These are phyloP conservation scores for Coilia nasus DNA, from an alignment of 2,797 vertebrate species.

Conservation along the genomic window DNA sequence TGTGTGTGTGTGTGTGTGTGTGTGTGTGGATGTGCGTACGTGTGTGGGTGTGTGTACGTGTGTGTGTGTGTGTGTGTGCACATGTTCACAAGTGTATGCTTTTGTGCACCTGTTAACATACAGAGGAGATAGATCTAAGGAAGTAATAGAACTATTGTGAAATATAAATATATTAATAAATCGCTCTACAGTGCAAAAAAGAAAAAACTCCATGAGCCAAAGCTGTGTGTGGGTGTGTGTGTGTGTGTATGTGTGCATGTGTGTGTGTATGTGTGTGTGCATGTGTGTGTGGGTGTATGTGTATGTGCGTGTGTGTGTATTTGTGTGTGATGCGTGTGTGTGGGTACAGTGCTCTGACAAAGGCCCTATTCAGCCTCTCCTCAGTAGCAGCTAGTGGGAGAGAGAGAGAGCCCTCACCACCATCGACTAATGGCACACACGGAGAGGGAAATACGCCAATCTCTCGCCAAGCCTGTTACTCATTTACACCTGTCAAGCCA, in stretches of 20 bases:
- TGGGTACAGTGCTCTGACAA: neutral
- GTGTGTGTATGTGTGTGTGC: neutral
- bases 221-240: neutral
- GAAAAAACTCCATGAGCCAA: too few species aligned
- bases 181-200: too few species aligned
- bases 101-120: too few species aligned
- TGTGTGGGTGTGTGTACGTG: neutral
- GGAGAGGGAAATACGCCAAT: slow-evolving; percentile 77
- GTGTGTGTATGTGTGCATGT: neutral
- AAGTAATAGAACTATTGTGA: too few species aligned
- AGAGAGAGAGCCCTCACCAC: slow-evolving; percentile 17
- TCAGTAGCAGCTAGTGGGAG: neutral
- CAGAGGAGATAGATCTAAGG: too few species aligned
- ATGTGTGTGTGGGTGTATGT: neutral
- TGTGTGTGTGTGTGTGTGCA: neutral
- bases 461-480: slow-evolving; percentile 69
- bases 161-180: too few species aligned
- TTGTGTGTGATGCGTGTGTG: neutral
- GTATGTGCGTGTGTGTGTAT: neutral
- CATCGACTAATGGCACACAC: slow-evolving; percentile 67
- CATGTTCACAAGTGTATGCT: neutral
- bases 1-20: neutral
- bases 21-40: neutral
- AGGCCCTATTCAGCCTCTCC: neutral
- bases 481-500: slow-evolving; percentile 72